Conservation (phyloP, 2,888 invertebrate species). For the Nymphalis polychloros region DNA sequence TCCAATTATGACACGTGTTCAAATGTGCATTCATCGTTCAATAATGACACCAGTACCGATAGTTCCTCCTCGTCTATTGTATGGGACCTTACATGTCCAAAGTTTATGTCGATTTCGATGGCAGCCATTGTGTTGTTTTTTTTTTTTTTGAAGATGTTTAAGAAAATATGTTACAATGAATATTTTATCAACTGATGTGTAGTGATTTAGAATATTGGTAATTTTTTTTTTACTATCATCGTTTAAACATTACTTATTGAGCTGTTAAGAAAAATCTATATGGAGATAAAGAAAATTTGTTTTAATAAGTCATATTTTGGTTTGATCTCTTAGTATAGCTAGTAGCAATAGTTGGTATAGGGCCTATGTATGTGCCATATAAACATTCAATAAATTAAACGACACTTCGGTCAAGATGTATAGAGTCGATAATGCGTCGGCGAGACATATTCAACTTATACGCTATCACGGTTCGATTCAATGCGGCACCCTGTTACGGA, state of each 20-base stretch:
- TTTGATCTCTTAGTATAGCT: no score
- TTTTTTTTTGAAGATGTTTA: neutral
- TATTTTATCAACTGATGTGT: neutral
- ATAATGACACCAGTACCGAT: slow-evolving; percentile 16
- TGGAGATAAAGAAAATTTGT: no score
- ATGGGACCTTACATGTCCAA: slow-evolving; percentile 20
- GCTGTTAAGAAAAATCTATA: no score
- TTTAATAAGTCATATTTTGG: no score
- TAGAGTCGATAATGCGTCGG: slow-evolving; percentile 17
- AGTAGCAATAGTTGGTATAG: neutral
- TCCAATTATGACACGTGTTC: slow-evolving; percentile 12
- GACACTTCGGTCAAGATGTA: slow-evolving; percentile 16
- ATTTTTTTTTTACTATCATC: no score
- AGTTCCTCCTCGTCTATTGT: slow-evolving; percentile 21
- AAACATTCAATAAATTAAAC: slow-evolving; percentile 18
- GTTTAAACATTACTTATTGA: no score
- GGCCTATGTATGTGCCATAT: slow-evolving; percentile 11
- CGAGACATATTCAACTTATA: slow-evolving; percentile 18
- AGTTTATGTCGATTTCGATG: slow-evolving; percentile 7
- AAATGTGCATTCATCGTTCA: slow-evolving; percentile 14
- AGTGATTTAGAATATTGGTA: no score
- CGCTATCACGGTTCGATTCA: slow-evolving; percentile 27
- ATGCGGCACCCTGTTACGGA: slow-evolving; percentile 26
- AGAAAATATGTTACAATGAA: neutral
- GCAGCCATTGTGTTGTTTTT: neutral